These are phyloP conservation scores for Lordiphosa stackelbergi DNA, from an alignment of 1,140 invertebrate species.

Conservation along the genomic window DNA sequence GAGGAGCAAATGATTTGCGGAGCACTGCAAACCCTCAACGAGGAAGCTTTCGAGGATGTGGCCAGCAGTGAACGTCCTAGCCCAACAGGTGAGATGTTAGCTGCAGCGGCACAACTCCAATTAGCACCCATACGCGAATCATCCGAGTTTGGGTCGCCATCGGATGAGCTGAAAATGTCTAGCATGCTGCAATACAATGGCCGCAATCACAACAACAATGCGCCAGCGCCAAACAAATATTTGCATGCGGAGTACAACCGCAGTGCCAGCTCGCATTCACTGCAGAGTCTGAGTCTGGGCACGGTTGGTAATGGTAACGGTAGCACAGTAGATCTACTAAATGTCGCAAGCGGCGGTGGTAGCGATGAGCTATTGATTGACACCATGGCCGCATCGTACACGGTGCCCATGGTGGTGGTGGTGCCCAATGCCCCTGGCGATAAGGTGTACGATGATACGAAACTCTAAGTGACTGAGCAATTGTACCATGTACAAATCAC, in stretches of 20 bases:
- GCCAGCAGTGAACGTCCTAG: conserved; percentile 79
- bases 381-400: conserved; percentile 17
- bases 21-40: conserved; percentile 92
- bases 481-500: conserved; percentile 17
- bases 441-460: conserved; percentile 60
- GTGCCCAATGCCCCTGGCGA: conserved; percentile 64
- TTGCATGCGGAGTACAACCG: conserved; percentile 59
- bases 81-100: conserved; percentile 77
- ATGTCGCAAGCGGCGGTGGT: too few relatives aligned
- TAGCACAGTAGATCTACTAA: neutral
- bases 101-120: conserved; percentile 73
- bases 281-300: conserved; percentile 65
- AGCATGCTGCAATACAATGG: conserved; percentile 42
- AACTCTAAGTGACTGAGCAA: conserved; percentile 51
- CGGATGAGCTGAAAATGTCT: conserved; percentile 58
- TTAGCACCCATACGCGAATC: conserved; percentile 76
- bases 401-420: conserved; percentile 67
- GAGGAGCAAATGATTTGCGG: conserved; percentile 97
- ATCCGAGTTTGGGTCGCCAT: conserved; percentile 76
- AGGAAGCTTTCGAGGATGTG: conserved; percentile 93
- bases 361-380: conserved; percentile 61
- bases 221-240: conserved; percentile 30
- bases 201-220: conserved; percentile 32
- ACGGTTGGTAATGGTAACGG: conserved; percentile 40
- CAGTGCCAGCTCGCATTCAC: conserved; percentile 66